These are phyloP conservation scores for Parthenolecanium corni DNA, from an alignment of 2,888 invertebrate species.

Conservation along the genomic window DNA sequence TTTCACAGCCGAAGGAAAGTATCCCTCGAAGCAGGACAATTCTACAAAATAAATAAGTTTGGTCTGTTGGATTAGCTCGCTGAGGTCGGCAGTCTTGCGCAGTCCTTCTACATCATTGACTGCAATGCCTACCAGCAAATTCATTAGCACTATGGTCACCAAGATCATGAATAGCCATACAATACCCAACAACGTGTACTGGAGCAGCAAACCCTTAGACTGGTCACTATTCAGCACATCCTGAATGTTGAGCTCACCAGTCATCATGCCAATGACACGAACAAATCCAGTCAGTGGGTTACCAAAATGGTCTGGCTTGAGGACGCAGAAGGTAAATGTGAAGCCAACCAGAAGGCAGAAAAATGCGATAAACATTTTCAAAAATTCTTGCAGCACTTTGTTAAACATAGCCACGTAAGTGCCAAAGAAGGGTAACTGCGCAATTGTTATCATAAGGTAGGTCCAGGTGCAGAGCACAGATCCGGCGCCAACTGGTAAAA, in stretches of 20 bases:
- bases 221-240: slow-evolving; percentile 55
- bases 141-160: slow-evolving; percentile 76
- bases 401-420: slow-evolving; percentile 86
- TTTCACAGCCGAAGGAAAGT: slow-evolving; percentile 61
- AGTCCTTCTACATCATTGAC: slow-evolving; percentile 78
- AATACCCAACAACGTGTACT: slow-evolving; percentile 48
- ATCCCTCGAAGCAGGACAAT: slow-evolving; percentile 64
- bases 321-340: slow-evolving; percentile 76
- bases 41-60: slow-evolving; percentile 76
- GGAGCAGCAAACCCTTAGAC: slow-evolving; percentile 55
- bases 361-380: slow-evolving; percentile 70
- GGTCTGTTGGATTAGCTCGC: slow-evolving; percentile 70
- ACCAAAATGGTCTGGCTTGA: slow-evolving; percentile 71
- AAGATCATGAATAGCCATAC: slow-evolving; percentile 61
- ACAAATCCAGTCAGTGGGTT: slow-evolving; percentile 75
- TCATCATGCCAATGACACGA: slow-evolving; percentile 79
- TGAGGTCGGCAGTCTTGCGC: slow-evolving; percentile 71
- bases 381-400: slow-evolving; percentile 74
- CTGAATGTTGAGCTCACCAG: slow-evolving; percentile 59
- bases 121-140: slow-evolving; percentile 71
- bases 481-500: slow-evolving; percentile 75
- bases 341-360: slow-evolving; percentile 74
- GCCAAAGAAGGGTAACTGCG: slow-evolving; percentile 74
- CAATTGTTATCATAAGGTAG: slow-evolving; percentile 79
- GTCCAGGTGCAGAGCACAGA: slow-evolving; percentile 78